Conservation (phyloP, 2,888 invertebrate genomes). For the Aricia artaxerxes region DNA sequence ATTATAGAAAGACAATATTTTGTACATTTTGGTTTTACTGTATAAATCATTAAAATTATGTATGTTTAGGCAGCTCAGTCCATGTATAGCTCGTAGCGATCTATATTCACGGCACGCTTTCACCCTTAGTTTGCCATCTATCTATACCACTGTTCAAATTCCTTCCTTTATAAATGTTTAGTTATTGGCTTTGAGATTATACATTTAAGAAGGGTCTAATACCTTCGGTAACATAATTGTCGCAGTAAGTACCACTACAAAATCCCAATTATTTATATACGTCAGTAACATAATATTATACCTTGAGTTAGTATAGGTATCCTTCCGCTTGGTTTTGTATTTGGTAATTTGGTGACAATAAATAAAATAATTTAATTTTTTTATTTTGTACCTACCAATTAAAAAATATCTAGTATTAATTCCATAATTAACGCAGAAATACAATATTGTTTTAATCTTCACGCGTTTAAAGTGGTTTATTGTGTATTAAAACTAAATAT, state of each 20-base stretch:
- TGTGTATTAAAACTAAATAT: conserved; percentile 12
- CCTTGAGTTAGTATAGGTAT: neutral
- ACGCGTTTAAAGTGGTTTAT: conserved; percentile 8
- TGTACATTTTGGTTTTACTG: neutral
- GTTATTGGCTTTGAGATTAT: conserved; percentile 10
- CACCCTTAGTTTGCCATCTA: conserved; percentile 17
- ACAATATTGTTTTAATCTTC: neutral
- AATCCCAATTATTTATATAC: neutral
- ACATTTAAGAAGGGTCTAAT: neutral
- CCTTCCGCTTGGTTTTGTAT: neutral
- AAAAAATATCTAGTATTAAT: neutral
- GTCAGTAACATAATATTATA: neutral
- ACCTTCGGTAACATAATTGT: conserved; percentile 9
- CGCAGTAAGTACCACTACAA: neutral
- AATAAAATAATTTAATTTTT: neutral
- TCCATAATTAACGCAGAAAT: neutral
- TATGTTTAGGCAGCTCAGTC: neutral
- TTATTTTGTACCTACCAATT: neutral
- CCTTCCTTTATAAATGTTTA: conserved; percentile 19
- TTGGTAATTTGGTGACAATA: neutral
- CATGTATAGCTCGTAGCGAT: neutral
- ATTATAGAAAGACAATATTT: neutral
- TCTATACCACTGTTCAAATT: conserved; percentile 21
- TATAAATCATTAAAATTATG: neutral
- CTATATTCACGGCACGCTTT: conserved; percentile 2